Base-by-base conservation (phyloP, 2,888 invertebrate species). In the Cantharis rustica region DNA sequence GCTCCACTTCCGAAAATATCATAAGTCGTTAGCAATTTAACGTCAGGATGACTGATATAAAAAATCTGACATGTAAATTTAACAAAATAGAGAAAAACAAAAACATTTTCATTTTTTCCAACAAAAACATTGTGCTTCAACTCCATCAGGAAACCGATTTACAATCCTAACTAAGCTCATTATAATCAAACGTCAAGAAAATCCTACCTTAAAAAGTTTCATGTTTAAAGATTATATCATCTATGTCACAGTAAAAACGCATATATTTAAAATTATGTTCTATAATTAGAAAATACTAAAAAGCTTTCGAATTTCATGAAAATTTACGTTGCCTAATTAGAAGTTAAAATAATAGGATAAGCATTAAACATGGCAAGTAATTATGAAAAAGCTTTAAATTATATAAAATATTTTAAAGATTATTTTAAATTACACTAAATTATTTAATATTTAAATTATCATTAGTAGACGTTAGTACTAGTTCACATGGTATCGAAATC, bases 111-210 rank as follows among this genome's bases (percentile, higher is more conserved):
- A 23, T n/a, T 66, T n/a, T 64, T 66, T 20, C 7, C 3, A 66
- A 13, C 5, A 64, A 66, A 66, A 66, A 17, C 13, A 20, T 17
- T 66, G 11, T 20, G 20, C 20, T 66, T 66, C 64, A 23, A 13
- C 20, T 20, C 13, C 17, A n/a, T 20, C 13, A 20, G 16, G 23
- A 23, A 23, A 23, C 64, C 20, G 64, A 66, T 66, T 66, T 66
- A 66, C 64, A 23, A 66, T 66, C 64, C 64, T 20, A 66, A 66
- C 64, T 66, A 66, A 66, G 64, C 64, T 66, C 20, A 66, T 66
- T 66, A 66, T 66, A 66, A 66, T 66, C 64, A 66, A 66, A 66
- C 64, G 64, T 66, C 64, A 66, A 66, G 64, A 20, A 66, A 66
- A 66, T 66, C 20, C 64, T 66, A 66, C 64, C 20, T 66, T 66